Evolutionary conservation across 2,113 vertebrate species (phyloP).

Genomic region (Peromyscus leucopus): DNA sequence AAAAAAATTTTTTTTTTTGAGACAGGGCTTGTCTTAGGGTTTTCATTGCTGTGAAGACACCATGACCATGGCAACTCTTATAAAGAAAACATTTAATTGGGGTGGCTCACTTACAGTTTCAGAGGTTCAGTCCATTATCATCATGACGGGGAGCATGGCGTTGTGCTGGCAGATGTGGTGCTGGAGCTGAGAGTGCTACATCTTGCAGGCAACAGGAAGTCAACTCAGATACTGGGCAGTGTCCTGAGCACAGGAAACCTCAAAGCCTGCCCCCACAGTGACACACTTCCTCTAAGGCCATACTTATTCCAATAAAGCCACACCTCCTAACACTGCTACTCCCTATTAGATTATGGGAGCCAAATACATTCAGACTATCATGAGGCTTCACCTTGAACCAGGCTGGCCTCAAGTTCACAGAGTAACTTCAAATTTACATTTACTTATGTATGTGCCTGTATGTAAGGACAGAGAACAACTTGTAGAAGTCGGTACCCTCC

Average conservation of each 20-base stretch:
- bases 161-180: not conserved
- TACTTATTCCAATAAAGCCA: not conserved
- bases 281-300: not conserved
- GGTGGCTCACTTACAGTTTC: not conserved
- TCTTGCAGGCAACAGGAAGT: not conserved
- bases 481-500: not conserved
- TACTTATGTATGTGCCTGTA: not conserved
- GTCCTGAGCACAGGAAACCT: not conserved
- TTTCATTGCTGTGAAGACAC: not conserved
- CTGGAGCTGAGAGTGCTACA: not conserved
- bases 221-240: not conserved
- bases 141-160: not conserved
- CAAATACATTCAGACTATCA: not conserved
- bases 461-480: not conserved
- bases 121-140: not conserved
- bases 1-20: not conserved
- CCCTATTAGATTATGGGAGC: not conserved
- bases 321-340: not conserved
- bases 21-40: not conserved
- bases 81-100: not conserved
- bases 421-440: not conserved
- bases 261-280: not conserved
- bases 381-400: not conserved
- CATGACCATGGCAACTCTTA: not conserved
- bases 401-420: not conserved